A percentile compares a stretch with the other conserved stretches of the same genome.
Conservation (phyloP, 2,888 invertebrate species). For the Silvanus unidentatus region DNA sequence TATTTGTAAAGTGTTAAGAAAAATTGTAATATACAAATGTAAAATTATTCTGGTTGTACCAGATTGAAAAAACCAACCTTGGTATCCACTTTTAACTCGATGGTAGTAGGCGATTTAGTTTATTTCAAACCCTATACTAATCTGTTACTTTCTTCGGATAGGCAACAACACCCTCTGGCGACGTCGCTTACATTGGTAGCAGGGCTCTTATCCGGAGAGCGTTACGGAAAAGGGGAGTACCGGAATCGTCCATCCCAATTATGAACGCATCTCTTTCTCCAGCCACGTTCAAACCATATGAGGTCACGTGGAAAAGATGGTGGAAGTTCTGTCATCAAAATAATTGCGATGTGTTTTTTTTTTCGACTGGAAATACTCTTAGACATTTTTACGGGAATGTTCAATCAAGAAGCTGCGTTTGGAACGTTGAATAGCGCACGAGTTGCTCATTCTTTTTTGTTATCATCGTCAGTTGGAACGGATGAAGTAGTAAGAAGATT, state of each 20-base stretch:
- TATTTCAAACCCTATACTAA: constrained; percentile 6
- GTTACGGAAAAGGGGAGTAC: too few species aligned
- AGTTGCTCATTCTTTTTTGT: neutral
- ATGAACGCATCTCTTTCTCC: too few species aligned
- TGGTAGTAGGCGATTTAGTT: neutral
- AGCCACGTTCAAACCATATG: too few species aligned
- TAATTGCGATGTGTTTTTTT: too few species aligned
- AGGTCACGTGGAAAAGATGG: too few species aligned
- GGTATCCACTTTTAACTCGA: constrained; percentile 7
- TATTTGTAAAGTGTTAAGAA: neutral
- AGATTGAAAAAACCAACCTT: constrained; percentile 11
- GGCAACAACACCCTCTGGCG: neutral
- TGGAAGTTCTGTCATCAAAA: too few species aligned
- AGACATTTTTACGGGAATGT: neutral
- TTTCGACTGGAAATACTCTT: neutral
- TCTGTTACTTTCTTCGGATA: constrained; percentile 1
- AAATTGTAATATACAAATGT: constrained; percentile 7
- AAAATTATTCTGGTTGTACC: constrained; percentile 13
- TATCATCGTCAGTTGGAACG: neutral
- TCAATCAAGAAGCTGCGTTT: neutral
- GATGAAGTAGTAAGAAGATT: neutral
- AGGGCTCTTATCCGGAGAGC: too few species aligned
- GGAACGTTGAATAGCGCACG: neutral
- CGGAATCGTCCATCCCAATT: too few species aligned
- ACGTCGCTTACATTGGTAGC: too few species aligned